Evolutionary conservation across 2,797 vertebrate species (phyloP).

Genomic region (Dryobates pubescens): DNA sequence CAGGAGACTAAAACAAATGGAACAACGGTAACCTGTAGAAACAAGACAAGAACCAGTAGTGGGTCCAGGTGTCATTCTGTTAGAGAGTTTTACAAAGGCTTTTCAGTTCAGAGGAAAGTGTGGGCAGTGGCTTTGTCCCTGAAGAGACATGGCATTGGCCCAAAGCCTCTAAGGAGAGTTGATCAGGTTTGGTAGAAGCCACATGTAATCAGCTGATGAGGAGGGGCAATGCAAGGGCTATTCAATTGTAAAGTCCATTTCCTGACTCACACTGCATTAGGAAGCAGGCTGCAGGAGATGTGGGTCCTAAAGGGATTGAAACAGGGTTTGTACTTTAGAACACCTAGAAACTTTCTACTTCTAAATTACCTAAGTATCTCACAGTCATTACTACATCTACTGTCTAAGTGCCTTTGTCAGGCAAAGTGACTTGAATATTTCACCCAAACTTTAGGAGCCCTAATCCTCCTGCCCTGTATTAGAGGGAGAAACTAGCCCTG

Average conservation of each 20-base stretch:
- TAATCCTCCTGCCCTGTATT: background rate
- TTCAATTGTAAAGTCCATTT: background rate
- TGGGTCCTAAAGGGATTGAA: background rate
- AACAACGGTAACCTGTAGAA: conserved; percentile 27
- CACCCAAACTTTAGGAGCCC: background rate
- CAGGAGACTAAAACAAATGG: conserved; percentile 57
- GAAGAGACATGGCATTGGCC: background rate
- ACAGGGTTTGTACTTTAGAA: background rate
- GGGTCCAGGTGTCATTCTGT: background rate
- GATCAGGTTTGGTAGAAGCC: background rate
- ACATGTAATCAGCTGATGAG: background rate
- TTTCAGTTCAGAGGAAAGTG: background rate
- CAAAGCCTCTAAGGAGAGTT: background rate
- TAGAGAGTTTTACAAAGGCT: background rate
- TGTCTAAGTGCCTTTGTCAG: background rate
- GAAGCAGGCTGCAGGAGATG: background rate
- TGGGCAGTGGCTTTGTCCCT: background rate
- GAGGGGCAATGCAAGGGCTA: background rate
- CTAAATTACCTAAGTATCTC: background rate
- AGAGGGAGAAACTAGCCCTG: background rate
- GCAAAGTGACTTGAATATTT: background rate
- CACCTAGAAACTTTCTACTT: background rate
- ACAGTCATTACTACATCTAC: background rate
- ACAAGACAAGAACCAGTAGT: conserved; percentile 8
- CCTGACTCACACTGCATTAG: background rate